phyloP scores from a whole-genome alignment of 2,888 invertebrate genomes.

The Saturnia pavonia region DNA sequence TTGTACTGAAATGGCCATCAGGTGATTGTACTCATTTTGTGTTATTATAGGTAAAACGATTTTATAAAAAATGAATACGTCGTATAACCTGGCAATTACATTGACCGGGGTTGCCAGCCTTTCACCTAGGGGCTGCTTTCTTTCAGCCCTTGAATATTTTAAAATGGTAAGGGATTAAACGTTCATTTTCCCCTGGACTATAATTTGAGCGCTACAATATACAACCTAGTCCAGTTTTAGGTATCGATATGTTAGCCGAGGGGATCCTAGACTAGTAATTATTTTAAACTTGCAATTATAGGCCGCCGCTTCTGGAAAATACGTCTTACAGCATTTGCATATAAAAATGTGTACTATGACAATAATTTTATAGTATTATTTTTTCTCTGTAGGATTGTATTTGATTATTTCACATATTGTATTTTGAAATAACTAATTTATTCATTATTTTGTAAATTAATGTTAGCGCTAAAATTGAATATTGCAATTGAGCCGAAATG shows the following conservation, averaged over 20 bases:
- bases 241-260: conserved; percentile 4
- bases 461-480: too few relatives aligned
- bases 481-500: too few relatives aligned
- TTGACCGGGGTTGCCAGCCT: conserved; percentile 2
- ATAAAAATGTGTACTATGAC: neutral
- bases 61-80: neutral
- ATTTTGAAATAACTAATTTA: too few relatives aligned
- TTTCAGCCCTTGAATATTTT: conserved; percentile 12
- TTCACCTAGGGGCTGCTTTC: neutral
- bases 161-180: conserved; percentile 1
- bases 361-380: neutral
- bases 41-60: neutral
- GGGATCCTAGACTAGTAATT: conserved; percentile 14
- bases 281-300: conserved; percentile 19
- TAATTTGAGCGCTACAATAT: conserved; percentile 10
- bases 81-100: neutral
- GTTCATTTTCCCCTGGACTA: neutral
- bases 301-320: neutral
- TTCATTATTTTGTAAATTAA: too few relatives aligned
- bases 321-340: neutral
- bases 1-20: neutral
- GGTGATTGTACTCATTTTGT: neutral
- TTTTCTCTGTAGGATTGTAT: too few relatives aligned
- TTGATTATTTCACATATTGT: too few relatives aligned
- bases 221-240: neutral